Evolutionary conservation across 2,797 vertebrate species (phyloP), one percentile per base, ranked within the genome.

Genomic region (Crenuchus spilurus): DNA sequence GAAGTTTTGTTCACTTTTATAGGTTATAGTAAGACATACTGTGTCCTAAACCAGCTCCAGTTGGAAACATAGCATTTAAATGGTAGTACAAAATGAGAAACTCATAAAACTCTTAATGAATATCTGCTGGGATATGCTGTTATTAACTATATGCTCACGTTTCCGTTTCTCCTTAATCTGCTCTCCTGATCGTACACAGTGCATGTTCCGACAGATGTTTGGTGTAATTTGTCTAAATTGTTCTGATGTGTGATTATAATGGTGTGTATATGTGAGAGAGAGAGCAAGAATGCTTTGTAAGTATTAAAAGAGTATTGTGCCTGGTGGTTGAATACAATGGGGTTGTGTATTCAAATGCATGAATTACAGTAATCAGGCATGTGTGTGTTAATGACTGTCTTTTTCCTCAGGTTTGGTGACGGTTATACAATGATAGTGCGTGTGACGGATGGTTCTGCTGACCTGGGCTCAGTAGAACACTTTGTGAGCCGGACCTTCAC

Each of bases 351-450:
- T 28, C 31, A 33, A 18, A 33, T 18, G 30, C 10, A 16, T 16
- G 51, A 58, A 35, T 58, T 7, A n/a, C n/a, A n/a, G n/a, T n/a
- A 58, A 33, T 33, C 30, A 11, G 18, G 54, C 54, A 20, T 66
- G n/a, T 70, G 66, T 62, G n/a, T 39, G 3, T 55, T 46, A 49
- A 39, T 68, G 54, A 68, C 67, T 76, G 71, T 72, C 46, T 82
- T n/a, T n/a, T n/a, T n/a, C n/a, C n/a, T 18, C 76, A 99, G 98
- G 80, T 99, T 99, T 76, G 98, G 98, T n/a, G 98, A 99, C 2
- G 98, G 98, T 37, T 99, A 99, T 84, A 99, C 97, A 0, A 92
- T 99, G 72, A 91, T 95, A 0, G 92, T 98, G 71, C 90, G 94
- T 52, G 96, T 99, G 67, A 89, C 90, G 3, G 96, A 95, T 11